Evolutionary conservation across 2,113 vertebrate genomes (phyloP).

Genomic region (Channa maculata): DNA sequence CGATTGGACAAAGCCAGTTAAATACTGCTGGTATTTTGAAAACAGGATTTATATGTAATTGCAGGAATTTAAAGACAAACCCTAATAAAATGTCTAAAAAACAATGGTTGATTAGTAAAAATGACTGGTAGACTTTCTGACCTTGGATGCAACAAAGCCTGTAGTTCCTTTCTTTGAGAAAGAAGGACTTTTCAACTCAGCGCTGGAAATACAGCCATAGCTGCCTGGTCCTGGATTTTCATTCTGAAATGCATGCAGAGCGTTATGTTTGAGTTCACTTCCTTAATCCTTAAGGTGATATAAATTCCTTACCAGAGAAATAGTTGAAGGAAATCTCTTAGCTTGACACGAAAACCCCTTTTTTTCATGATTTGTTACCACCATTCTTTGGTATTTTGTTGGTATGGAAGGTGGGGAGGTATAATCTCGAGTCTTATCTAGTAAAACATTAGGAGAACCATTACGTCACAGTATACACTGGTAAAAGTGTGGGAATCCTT

Average conservation of each 20-base stretch:
- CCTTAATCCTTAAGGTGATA: background rate
- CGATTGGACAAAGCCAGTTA: background rate
- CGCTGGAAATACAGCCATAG: constrained; percentile 61
- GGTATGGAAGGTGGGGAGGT: constrained; percentile 70
- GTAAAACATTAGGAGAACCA: constrained; percentile 32
- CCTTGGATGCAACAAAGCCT: constrained; percentile 83
- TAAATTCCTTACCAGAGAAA: constrained; percentile 63
- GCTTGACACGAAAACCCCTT: constrained; percentile 82
- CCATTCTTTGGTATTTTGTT: constrained; percentile 60
- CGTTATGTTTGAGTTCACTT: background rate
- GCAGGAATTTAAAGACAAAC: too few relatives aligned
- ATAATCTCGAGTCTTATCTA: constrained; percentile 38
- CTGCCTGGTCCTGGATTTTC: constrained; percentile 84
- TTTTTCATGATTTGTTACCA: constrained; percentile 65
- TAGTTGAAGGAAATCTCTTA: constrained; percentile 76
- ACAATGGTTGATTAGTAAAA: background rate
- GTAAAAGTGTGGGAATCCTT: too few relatives aligned
- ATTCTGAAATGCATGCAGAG: constrained; percentile 74
- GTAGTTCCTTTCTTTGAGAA: constrained; percentile 85
- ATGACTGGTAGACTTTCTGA: constrained; percentile 40
- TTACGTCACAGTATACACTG: background rate
- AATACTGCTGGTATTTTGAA: background rate
- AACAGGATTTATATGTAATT: too few relatives aligned
- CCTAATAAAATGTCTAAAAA: too few relatives aligned
- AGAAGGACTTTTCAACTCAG: constrained; percentile 80